These are phyloP conservation scores for Protonibea diacanthus DNA, from an alignment of 2,797 vertebrate species.

Conservation along the genomic window DNA sequence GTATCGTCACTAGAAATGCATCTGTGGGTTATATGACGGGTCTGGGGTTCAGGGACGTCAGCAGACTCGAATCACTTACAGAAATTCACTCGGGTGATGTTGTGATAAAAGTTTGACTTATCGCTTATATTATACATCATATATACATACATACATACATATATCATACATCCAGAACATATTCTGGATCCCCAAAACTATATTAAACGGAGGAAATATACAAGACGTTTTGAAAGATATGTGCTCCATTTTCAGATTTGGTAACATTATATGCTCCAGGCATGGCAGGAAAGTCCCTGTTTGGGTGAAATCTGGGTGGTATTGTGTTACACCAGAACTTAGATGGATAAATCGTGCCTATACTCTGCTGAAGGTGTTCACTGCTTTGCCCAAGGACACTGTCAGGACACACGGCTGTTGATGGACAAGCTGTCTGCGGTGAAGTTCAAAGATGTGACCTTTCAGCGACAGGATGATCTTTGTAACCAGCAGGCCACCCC, in stretches of 20 bases:
- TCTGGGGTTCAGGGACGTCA: constrained; percentile 22
- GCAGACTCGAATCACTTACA: constrained; percentile 22
- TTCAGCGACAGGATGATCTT: constrained; percentile 16
- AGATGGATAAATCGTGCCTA: not conserved
- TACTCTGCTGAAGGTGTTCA: constrained; percentile 7
- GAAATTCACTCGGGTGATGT: constrained; percentile 4
- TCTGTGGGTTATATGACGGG: not conserved
- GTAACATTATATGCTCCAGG: not conserved
- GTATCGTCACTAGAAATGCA: constrained; percentile 20
- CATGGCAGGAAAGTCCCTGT: not conserved
- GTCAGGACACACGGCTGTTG: constrained; percentile 3
- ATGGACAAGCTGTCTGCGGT: constrained; percentile 14
- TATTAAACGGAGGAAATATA: not conserved
- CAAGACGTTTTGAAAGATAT: not conserved
- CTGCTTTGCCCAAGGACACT: constrained; percentile 7
- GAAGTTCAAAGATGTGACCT: constrained; percentile 43
- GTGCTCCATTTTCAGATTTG: not conserved
- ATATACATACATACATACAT: too few relatives aligned
- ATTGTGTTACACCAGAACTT: not conserved
- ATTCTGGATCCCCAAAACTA: not conserved
- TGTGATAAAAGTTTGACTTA: not conserved
- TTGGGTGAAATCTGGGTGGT: not conserved
- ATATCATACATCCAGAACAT: not conserved
- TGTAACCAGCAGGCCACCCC: constrained; percentile 35
- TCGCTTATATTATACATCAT: not conserved